Evolutionary conservation across 2,797 vertebrate genomes (phyloP).

Genomic region (Caiman crocodilus): DNA sequence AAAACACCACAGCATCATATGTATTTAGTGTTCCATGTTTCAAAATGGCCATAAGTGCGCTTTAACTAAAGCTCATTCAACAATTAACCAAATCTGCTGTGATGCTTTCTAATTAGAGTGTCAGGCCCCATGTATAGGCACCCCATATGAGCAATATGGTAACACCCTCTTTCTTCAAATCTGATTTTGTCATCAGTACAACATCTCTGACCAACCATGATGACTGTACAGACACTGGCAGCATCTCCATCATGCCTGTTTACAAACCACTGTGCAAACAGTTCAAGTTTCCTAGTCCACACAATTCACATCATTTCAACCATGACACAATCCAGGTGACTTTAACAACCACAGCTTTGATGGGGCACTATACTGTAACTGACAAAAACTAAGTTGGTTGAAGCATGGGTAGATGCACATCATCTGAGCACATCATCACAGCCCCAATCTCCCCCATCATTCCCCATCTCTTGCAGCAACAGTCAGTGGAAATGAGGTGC

Average conservation of each 20-base stretch:
- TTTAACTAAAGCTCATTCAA: too few relatives aligned
- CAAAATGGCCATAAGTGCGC: too few relatives aligned
- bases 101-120: too few relatives aligned
- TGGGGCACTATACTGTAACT: neutral
- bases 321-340: neutral
- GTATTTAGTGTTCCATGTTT: too few relatives aligned
- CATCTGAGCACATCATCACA: neutral
- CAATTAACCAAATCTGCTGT: too few relatives aligned
- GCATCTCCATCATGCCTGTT: neutral
- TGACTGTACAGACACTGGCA: neutral
- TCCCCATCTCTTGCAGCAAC: neutral
- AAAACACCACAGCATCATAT: too few relatives aligned
- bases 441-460: too few relatives aligned
- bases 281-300: neutral
- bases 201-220: neutral
- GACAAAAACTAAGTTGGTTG: neutral
- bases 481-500: too few relatives aligned
- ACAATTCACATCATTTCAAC: neutral
- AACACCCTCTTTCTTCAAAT: neutral
- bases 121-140: too few relatives aligned
- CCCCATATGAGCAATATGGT: neutral
- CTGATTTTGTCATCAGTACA: neutral
- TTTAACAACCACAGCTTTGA: neutral
- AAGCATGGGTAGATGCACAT: neutral
- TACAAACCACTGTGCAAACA: neutral